phyloP scores from a whole-genome alignment of 2,888 invertebrate genomes.

The Ischnus inquisitorius region DNA sequence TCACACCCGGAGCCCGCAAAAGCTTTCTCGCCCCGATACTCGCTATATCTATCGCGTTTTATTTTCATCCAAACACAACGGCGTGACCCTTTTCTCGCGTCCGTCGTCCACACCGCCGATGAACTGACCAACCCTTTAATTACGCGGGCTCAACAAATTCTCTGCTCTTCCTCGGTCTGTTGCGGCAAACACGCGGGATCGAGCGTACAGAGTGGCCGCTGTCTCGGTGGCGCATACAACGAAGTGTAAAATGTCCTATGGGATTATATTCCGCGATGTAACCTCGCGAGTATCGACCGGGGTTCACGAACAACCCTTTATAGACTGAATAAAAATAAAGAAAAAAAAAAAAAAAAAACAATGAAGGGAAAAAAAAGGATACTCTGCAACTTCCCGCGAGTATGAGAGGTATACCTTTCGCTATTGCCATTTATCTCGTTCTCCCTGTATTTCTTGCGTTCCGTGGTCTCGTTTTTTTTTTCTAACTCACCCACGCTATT shows the following conservation, averaged over 20 bases:
- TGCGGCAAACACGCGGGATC: no score
- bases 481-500: slow-evolving; percentile 43
- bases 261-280: slow-evolving; percentile 9
- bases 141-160: slow-evolving; percentile 59
- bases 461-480: slow-evolving; percentile 33
- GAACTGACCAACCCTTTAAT: slow-evolving; percentile 59
- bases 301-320: not conserved
- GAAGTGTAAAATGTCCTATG: slow-evolving; percentile 6
- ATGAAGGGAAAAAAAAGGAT: not conserved
- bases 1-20: not conserved
- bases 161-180: not conserved
- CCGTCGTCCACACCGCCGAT: not conserved
- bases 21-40: not conserved
- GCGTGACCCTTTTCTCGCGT: not conserved
- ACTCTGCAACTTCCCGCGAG: not conserved
- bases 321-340: not conserved
- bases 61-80: slow-evolving; percentile 1
- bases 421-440: not conserved
- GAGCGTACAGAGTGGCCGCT: not conserved
- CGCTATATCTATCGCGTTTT: slow-evolving; percentile 5
- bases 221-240: not conserved
- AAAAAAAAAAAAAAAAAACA: not conserved
- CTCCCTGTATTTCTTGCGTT: slow-evolving; percentile 1
- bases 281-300: slow-evolving; percentile 5
- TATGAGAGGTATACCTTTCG: not conserved